Conservation (phyloP, 2,888 invertebrate genomes). For the Mimumesa dahlbomi region DNA sequence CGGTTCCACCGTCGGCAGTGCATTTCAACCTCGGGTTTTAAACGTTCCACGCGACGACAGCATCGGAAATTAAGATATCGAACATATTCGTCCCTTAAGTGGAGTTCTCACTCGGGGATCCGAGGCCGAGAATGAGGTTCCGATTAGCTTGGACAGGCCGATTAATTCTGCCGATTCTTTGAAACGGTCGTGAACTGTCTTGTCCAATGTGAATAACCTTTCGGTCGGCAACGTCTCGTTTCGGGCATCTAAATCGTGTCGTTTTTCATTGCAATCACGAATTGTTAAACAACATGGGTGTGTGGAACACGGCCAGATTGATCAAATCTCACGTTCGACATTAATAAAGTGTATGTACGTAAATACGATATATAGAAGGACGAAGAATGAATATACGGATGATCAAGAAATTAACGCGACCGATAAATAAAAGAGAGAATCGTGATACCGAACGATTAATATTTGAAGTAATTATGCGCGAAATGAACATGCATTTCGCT, state of each 20-base stretch:
- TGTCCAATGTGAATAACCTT: conserved; percentile 38
- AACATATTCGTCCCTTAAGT: conserved; percentile 55
- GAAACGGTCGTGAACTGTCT: conserved; percentile 31
- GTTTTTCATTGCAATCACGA: background rate
- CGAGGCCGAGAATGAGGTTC: conserved; percentile 32
- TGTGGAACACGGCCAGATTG: too few species aligned
- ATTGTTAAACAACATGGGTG: too few species aligned
- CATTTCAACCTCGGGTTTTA: conserved; percentile 13
- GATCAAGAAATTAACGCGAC: background rate
- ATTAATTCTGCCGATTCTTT: conserved; percentile 61
- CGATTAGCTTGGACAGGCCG: conserved; percentile 50
- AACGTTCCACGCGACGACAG: conserved; percentile 43
- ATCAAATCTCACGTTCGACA: too few species aligned
- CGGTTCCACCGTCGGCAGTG: conserved; percentile 22
- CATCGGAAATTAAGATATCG: conserved; percentile 59
- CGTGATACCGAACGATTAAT: conserved; percentile 3
- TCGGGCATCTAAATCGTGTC: background rate
- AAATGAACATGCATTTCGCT: conserved; percentile 20
- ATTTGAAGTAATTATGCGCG: conserved; percentile 13
- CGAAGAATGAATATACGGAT: too few species aligned
- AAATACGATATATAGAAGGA: too few species aligned
- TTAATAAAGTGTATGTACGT: too few species aligned
- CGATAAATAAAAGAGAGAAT: background rate
- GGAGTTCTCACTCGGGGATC: conserved; percentile 38
- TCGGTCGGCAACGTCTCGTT: conserved; percentile 20